Base-by-base conservation (phyloP, 2,113 vertebrate genomes). In the Elgaria multicarinata region DNA sequence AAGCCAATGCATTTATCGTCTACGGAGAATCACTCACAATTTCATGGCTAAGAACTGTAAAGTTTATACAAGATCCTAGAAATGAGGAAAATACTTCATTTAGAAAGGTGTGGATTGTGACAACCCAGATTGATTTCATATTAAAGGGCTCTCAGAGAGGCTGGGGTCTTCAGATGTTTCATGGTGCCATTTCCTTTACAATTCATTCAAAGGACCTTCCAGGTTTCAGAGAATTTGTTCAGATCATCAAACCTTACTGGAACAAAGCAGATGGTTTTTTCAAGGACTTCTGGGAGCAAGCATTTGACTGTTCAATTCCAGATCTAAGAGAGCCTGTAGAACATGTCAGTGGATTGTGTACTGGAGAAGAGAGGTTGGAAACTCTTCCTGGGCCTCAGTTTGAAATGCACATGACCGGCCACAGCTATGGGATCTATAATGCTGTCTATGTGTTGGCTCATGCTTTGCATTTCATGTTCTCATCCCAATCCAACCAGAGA, bases 371-470 rank as follows among this genome's bases (percentile, higher is more conserved):
- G 14, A 88, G 20, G 4, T 18, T 88, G 0, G 78, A 82, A 3
- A 14, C 20, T 16, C 66, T 88, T 4, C 9, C 67, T 44, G 44
- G 0, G 0, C 20, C 22, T 28, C 1, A 1, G 1, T 87, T 87
- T 69, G 86, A 87, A 53, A 31, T 87, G 86, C 20, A 12, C 2
- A 55, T 69, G 31, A 87, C 13, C 12, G 76, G 86, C 5, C 71
- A 78, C 74, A 87, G 85, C 20, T 87, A 85, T 24, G 69, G 67
- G 26, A 74, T 85, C 33, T 85, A 85, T 36, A 85, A 39, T 39
- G 69, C 67, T 14, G 83, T 85, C 46, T 50, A 72, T 55, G 67
- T n/a, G 1, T 12, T 85, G 2, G 83, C 83, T 7, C 24, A 85
- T 39, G 46, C 69, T 1, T 72, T 85, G n/a, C n/a, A n/a, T n/a